Percentiles rank a stretch among this genome's conserved stretches.
These are phyloP conservation scores for Tadarida brasiliensis DNA, from an alignment of 2,797 vertebrate genomes.

Conservation along the genomic window DNA sequence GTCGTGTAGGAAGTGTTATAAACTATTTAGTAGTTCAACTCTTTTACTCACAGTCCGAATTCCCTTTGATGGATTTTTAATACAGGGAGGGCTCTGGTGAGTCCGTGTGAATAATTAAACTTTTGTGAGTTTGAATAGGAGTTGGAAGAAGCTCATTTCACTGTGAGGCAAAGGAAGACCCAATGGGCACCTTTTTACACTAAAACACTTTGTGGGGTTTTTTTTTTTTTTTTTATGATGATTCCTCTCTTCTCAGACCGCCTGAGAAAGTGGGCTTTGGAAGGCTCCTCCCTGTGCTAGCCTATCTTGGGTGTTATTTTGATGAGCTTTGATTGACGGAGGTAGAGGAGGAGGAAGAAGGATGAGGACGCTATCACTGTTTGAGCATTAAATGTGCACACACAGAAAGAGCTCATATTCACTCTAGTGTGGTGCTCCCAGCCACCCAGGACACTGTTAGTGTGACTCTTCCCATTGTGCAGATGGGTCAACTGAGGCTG, in stretches of 20 bases:
- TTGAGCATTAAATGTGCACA: rapidly evolving
- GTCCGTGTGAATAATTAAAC: conserved; percentile 72
- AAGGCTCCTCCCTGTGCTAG: background rate
- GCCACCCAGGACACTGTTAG: background rate
- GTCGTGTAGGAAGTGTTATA: background rate
- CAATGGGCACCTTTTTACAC: background rate
- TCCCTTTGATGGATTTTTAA: conserved; percentile 78
- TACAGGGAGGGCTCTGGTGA: conserved; percentile 55
- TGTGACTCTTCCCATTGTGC: background rate
- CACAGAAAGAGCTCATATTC: rapidly evolving
- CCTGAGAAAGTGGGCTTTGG: background rate
- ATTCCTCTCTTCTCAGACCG: background rate
- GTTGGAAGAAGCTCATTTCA: conserved; percentile 59
- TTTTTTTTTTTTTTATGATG: background rate
- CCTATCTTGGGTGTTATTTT: background rate
- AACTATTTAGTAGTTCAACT: background rate
- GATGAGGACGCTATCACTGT: background rate
- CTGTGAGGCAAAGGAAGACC: conserved; percentile 48
- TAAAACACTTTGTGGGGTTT: conserved; percentile 24
- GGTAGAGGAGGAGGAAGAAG: background rate
- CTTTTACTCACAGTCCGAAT: conserved; percentile 52
- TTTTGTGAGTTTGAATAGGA: conserved; percentile 44
- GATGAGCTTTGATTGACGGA: background rate
- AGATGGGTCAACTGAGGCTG: background rate
- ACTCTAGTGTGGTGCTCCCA: background rate